These are phyloP conservation scores for Xestia c-nigrum DNA, from an alignment of 2,888 invertebrate species.

Conservation along the genomic window DNA sequence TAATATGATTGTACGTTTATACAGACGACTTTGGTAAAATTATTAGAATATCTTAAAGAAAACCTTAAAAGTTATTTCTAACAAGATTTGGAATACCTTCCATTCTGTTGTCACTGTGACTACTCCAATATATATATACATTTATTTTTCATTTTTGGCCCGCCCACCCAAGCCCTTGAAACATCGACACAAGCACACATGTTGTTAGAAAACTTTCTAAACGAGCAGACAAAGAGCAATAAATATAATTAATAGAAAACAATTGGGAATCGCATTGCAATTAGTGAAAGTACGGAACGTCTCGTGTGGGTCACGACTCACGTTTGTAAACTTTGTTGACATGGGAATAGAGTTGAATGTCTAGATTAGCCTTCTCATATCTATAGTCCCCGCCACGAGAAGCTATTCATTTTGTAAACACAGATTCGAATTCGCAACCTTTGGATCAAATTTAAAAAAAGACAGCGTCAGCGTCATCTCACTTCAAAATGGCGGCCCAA, in stretches of 20 bases:
- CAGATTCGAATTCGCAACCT: too few species aligned
- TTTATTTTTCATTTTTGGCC: background rate
- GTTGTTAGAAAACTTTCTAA: slow-evolving; percentile 59
- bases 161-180: slow-evolving; percentile 24
- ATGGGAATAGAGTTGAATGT: background rate
- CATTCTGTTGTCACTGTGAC: background rate
- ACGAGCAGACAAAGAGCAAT: slow-evolving; percentile 53
- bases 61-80: background rate
- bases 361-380: background rate
- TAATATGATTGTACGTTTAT: background rate
- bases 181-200: slow-evolving; percentile 17
- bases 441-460: too few species aligned
- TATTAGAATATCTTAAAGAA: background rate
- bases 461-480: too few species aligned
- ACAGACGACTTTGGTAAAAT: background rate
- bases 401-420: too few species aligned
- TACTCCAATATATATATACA: background rate
- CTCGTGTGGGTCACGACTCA: slow-evolving; percentile 30
- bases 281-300: slow-evolving; percentile 59
- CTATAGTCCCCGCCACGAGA: too few species aligned
- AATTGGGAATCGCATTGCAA: slow-evolving; percentile 54
- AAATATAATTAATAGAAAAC: slow-evolving; percentile 61
- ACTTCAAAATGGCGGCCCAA: too few species aligned
- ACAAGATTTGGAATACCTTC: background rate
- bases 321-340: slow-evolving; percentile 11